These are phyloP conservation scores for Ciconia maguari DNA, from an alignment of 2,113 vertebrate genomes.

Conservation along the genomic window DNA sequence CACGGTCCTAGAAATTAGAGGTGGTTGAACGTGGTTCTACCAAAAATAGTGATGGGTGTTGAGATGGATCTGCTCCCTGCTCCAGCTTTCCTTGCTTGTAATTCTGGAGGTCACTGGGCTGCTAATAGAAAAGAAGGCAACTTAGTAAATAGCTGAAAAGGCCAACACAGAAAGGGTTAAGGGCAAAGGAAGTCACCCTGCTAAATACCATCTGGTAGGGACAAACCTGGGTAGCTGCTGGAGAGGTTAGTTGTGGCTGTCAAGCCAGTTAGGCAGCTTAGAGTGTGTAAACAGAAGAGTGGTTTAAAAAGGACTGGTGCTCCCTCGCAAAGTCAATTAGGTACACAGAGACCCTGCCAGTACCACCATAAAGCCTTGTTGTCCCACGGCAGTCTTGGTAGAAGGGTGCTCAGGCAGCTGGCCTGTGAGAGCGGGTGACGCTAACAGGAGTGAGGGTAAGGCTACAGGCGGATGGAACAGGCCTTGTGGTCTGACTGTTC, in stretches of 20 bases:
- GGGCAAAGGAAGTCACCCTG: neutral
- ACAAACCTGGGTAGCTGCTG: neutral
- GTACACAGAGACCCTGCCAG: neutral
- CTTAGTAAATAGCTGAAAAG: neutral
- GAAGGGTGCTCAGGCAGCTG: neutral
- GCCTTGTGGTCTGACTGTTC: fast-evolving
- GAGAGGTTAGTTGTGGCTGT: neutral
- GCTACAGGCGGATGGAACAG: neutral
- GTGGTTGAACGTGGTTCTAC: neutral
- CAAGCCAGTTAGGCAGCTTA: neutral
- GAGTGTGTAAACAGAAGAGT: neutral
- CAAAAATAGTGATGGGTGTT: neutral
- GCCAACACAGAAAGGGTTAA: neutral
- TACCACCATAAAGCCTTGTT: neutral
- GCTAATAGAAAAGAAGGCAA: neutral
- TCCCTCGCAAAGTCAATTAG: neutral
- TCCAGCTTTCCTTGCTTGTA: neutral
- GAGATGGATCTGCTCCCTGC: neutral
- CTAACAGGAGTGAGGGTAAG: neutral
- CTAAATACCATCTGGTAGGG: neutral
- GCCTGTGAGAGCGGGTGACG: neutral
- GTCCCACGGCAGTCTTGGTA: neutral
- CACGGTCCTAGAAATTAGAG: neutral
- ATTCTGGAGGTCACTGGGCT: neutral
- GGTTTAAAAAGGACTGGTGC: neutral